Percentiles rank a stretch among this genome's conserved stretches.
Evolutionary conservation across 2,888 invertebrate genomes (phyloP).

Genomic region (Cybosia mesomella): DNA sequence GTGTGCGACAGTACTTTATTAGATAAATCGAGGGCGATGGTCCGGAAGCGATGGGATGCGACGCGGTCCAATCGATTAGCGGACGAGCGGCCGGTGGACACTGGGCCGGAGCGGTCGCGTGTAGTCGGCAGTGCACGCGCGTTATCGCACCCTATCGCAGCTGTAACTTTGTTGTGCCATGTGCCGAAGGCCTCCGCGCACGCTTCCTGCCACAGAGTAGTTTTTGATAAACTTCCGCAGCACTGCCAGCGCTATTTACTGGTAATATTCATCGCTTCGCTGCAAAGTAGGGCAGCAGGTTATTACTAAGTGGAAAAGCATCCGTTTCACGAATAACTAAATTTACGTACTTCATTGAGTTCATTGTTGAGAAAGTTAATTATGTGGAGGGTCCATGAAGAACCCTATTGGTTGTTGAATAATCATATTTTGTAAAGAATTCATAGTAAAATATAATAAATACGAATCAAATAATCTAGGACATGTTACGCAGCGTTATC

Average conservation of each 20-base stretch:
- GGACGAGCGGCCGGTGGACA: slow-evolving; percentile 16
- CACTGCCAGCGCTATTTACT: slow-evolving; percentile 40
- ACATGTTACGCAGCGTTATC: neutral
- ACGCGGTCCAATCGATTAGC: slow-evolving; percentile 28
- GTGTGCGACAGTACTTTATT: slow-evolving; percentile 12
- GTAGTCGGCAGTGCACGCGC: slow-evolving; percentile 15
- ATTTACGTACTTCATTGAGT: slow-evolving; percentile 6
- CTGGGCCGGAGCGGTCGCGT: slow-evolving; percentile 20
- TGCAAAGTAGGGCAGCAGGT: slow-evolving; percentile 28
- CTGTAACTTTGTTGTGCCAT: slow-evolving; percentile 23
- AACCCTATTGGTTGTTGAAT: neutral
- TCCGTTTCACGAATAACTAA: slow-evolving; percentile 14
- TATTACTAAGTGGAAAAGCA: slow-evolving; percentile 12
- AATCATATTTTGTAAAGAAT: slow-evolving; percentile 11
- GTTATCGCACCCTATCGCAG: slow-evolving; percentile 18
- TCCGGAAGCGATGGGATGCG: slow-evolving; percentile 11
- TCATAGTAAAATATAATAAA: neutral
- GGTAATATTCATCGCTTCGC: slow-evolving; percentile 31
- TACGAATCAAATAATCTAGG: no score
- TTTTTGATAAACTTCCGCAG: slow-evolving; percentile 50
- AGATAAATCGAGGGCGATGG: slow-evolving; percentile 8
- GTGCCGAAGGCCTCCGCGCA: slow-evolving; percentile 24
- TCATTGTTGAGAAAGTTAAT: neutral
- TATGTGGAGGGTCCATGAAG: neutral
- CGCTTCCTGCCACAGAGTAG: slow-evolving; percentile 46